Conservation (phyloP, 2,888 invertebrate genomes). For the Amiota communis region DNA sequence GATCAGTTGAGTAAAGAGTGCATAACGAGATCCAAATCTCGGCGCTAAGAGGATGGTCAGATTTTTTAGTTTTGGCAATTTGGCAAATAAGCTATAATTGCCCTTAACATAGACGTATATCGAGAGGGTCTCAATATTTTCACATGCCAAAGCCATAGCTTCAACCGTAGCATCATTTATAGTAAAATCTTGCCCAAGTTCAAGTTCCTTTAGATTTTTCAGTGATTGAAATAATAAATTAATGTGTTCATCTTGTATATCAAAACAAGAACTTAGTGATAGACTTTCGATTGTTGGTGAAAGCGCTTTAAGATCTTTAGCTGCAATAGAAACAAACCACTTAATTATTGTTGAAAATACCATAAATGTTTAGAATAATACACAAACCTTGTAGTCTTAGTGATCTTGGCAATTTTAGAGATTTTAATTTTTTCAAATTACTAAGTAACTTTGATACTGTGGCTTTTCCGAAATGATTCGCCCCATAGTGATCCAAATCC, state of each 20-base stretch:
- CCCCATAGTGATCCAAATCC: conserved; percentile 42
- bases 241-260: neutral
- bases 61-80: conserved; percentile 46
- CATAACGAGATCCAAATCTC: too few relatives aligned
- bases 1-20: conserved; percentile 34
- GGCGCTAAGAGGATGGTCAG: too few relatives aligned
- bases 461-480: neutral
- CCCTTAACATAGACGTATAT: conserved; percentile 33
- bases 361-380: neutral
- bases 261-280: neutral
- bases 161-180: too few relatives aligned
- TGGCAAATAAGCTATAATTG: conserved; percentile 40
- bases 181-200: too few relatives aligned
- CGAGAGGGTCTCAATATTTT: conserved; percentile 40
- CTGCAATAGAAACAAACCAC: neutral
- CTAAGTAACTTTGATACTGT: conserved; percentile 30
- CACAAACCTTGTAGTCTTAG: neutral
- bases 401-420: conserved; percentile 30
- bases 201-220: conserved; percentile 29
- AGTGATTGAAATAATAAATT: conserved; percentile 3
- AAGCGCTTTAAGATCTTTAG: neutral
- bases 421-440: conserved; percentile 34
- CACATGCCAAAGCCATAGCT: neutral
- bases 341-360: neutral
- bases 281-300: conserved; percentile 1